Evolutionary conservation across 2,888 invertebrate species (phyloP).

Genomic region (Tanytarsus gracilentus): DNA sequence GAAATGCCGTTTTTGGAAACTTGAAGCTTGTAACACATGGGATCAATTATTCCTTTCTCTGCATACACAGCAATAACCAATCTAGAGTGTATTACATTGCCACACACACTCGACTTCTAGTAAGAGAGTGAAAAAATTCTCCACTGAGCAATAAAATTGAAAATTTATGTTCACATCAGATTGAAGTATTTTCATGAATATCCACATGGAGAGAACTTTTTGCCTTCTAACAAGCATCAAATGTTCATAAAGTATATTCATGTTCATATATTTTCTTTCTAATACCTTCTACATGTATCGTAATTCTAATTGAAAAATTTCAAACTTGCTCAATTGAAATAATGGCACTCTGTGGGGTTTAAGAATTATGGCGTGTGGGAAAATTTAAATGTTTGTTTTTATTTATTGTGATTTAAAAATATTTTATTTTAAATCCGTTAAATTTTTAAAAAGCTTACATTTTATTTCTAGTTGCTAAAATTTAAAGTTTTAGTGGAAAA

Average conservation of each 20-base stretch:
- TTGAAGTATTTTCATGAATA: constrained; percentile 15
- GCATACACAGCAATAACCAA: neutral
- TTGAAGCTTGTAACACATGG: constrained; percentile 28
- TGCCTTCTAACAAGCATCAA: constrained; percentile 2
- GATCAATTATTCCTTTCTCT: constrained; percentile 22
- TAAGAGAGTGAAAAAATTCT: neutral
- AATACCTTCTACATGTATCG: too few relatives aligned
- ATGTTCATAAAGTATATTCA: too few relatives aligned
- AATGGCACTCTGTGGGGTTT: too few relatives aligned
- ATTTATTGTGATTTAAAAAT: too few relatives aligned
- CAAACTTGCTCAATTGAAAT: neutral
- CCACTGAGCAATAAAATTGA: constrained; percentile 23
- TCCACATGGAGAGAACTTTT: constrained; percentile 10
- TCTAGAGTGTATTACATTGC: neutral
- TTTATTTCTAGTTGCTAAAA: too few relatives aligned
- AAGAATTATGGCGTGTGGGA: too few relatives aligned
- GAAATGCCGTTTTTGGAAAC: constrained; percentile 12
- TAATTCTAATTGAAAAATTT: constrained; percentile 10
- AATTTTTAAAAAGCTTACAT: too few relatives aligned
- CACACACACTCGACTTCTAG: neutral
- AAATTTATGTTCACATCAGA: constrained; percentile 26
- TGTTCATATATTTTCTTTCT: constrained; percentile 1
- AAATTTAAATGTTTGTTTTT: constrained; percentile 18
- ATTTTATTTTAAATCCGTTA: too few relatives aligned
- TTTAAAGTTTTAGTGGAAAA: too few relatives aligned